Base-by-base conservation (phyloP, 2,888 invertebrate species). In the Nesidiocoris tenuis region DNA sequence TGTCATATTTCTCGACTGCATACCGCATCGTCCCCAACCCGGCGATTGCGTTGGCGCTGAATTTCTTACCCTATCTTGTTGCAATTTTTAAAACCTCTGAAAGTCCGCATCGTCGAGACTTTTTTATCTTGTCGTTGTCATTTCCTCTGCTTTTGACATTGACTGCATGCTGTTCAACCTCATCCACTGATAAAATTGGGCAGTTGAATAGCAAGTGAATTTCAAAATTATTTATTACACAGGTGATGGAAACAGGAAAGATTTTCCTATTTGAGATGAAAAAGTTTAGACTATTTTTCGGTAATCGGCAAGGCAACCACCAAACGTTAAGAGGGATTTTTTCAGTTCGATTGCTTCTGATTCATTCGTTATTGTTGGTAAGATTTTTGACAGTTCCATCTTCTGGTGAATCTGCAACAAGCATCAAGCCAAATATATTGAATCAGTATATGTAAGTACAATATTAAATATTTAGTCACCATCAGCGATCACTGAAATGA, bases 341-440 rank as follows among this genome's bases (percentile, higher is more conserved):
- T 71, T 22, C 18, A 24, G 16, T 56, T 39, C 65, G 57, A 12
- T 23, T 18, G 22, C 19, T 12, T 21, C 67, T 61, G 39, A 59
- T 12, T 76, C 75, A 24, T 68, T 18, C 18, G 68, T 56, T 5
- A 66, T 21, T 59, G 25, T 12, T 21, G 61, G 59, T 18, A 75
- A 1, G 2, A 71, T 12, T 65, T 75, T 74, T 23, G 24, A 17
- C 3, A 76, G 9, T 61, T 71, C 75, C 17, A 54, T 24, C 56
- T 78, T 72, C 39, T 78, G 78, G 54, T 78, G 61, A 25, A 55
- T 68, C 78, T 78, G 63, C 19, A 72, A 76, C 19, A 54, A 66
- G 3, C 9, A 70, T 24, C 9, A 64, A 64, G 19, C 16, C 18
- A 16, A n/a, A n/a, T n/a, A n/a, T n/a, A n/a, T 61, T 16, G 17